Base-by-base conservation (phyloP, 2,113 vertebrate species). In the Scomber japonicus region DNA sequence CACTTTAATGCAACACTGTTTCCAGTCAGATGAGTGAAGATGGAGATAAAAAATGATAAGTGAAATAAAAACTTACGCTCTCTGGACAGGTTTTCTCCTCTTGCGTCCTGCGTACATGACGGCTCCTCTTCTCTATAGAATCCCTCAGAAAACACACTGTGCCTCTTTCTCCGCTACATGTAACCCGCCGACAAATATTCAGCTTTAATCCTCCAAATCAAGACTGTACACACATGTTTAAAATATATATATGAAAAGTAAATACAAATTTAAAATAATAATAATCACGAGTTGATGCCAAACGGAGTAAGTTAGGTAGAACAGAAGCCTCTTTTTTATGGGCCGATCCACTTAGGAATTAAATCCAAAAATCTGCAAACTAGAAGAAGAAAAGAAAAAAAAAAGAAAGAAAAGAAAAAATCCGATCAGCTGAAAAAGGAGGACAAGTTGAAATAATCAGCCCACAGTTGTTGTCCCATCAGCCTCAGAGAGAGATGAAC, bases 101-200 rank as follows among this genome's bases (percentile, higher is more conserved):
- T 93, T 94, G 74, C 94, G 94, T 88, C 92, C 94, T 1, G 93
- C 92, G 19, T 95, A 94, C 94, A 95, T 95, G 79, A 50, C 91
- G 69, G 44, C 50, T 64, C 57, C 1, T 54, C 60, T 88, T 71
- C 76, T 81, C 76, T 81, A 15, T 83, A 88, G 71, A 27, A 45
- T 82, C 81, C 60, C 67, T 44, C 71, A 62, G 19, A 74, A 78
- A 78, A 53, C 0, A 53, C 71, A 54, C 69, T 44, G 17, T 45
- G 73, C 40, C 54, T 46, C 15, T 50, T n/a, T 40, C 49, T 46
- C 46, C 59, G 71, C 89, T 88, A 89, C 90, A 90, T 89, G 80
- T 15, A 74, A 78, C 3, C 66, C 75, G 11, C 11, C 64, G 0
- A 3, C 5, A 50, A 63, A 65, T 6, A 59, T 40, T 54, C 31